Evolutionary conservation across 2,797 vertebrate genomes (phyloP), one percentile per base, ranked within the genome.

Genomic region (Melanotaenia maccullochi): DNA sequence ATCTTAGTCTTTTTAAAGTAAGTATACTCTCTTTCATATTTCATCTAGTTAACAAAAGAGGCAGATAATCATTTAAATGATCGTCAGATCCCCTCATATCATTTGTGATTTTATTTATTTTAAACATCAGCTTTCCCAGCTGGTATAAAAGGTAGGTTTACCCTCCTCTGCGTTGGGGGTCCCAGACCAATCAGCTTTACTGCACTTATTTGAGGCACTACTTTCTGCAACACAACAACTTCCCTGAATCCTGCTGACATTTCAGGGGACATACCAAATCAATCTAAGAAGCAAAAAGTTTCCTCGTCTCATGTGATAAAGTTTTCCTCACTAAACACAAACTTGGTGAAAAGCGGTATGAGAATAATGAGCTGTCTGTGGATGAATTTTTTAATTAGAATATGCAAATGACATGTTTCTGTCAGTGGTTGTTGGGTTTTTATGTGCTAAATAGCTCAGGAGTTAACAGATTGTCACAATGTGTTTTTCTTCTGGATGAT

Each of bases 351-450:
- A 70, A 76, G 42, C 49, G 30, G 5, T 58, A 30, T 44, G 30
- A 62, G 32, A 24, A 58, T 61, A 81, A 75, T 72, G 20, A 60
- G 60, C 51, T 61, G 3, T 57, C 5, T 60, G 60, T 74, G 20
- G 55, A 62, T 68, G 51, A 49, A 3, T 49, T 61, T 78, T 81
- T 66, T 72, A 81, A 85, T 86, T 72, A 78, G 68, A 0, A 68
- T 58, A 84, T 84, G 71, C 69, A 79, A 81, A 87, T 84, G 8
- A 12, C 0, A 4, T 51, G 1, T 54, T 62, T 81, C 55, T 75
- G 67, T 75, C 59, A 61, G 2, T 30, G 52, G 56, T 60, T 47
- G 51, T 30, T 28, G 24, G 47, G 35, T 49, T 67, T 75, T 69
- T 14, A 30, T 78, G 32, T 33, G 71, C 44, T 63, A 52, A 80